Conservation (phyloP, 2,888 invertebrate species). For the Euproctis similis region DNA sequence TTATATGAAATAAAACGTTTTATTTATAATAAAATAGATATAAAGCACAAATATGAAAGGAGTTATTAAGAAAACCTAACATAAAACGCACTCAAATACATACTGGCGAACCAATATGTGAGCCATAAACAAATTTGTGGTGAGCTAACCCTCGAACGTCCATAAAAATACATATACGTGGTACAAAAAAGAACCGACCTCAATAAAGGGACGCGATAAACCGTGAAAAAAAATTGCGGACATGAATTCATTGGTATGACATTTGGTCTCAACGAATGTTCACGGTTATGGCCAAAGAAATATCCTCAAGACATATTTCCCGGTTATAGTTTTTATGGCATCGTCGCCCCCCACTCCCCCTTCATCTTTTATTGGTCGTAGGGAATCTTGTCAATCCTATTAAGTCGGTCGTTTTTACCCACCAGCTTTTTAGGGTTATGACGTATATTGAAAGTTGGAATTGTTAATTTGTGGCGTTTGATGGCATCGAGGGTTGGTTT, state of each 20-base stretch:
- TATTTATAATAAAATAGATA: conserved; percentile 14
- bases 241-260: conserved; percentile 76
- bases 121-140: conserved; percentile 68
- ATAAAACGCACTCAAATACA: conserved; percentile 39
- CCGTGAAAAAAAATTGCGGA: conserved; percentile 63
- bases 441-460: conserved; percentile 46
- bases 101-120: conserved; percentile 57
- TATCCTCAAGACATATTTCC: conserved; percentile 58
- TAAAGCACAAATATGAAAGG: conserved; percentile 13
- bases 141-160: conserved; percentile 45
- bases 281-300: conserved; percentile 52
- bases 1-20: conserved; percentile 7
- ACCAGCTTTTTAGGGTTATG: conserved; percentile 37
- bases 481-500: conserved; percentile 29
- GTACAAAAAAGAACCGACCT: conserved; percentile 64
- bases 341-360: too few relatives aligned
- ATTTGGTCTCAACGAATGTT: conserved; percentile 63
- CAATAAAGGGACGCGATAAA: conserved; percentile 73
- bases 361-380: conserved; percentile 67
- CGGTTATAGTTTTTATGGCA: conserved; percentile 69
- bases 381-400: conserved; percentile 69
- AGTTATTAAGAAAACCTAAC: conserved; percentile 19
- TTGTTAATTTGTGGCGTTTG: conserved; percentile 43
- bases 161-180: conserved; percentile 48
- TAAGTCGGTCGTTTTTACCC: conserved; percentile 46